Base-by-base conservation (phyloP, 2,888 invertebrate species). In the Elysia crispata region DNA sequence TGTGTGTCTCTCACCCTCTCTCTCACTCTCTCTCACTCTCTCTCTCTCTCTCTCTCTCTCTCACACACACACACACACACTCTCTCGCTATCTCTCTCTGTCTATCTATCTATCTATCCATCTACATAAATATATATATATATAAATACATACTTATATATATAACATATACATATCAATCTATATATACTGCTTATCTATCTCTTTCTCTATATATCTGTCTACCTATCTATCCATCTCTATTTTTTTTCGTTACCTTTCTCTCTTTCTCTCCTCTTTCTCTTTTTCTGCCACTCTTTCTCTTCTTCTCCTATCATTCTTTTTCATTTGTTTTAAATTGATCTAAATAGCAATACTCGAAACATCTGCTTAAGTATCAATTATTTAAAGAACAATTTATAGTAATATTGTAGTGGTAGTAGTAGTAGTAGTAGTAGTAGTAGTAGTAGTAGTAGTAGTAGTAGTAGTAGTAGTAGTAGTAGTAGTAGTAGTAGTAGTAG, bases 401-500 rank as follows among this genome's bases (percentile, higher is more conserved):
- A 6, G 41, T 11, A 6, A 41, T 41, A 41, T 41, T 11, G 41
- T 11, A 6, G 11, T 41, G 5, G 5, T 11, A 6, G 5, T 41
- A 3, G 3, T 11, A 11, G 11, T 41, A 72, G 23, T 70, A 70
- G 20, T 33, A 41, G 49, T 70, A 70, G 49, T 33, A 70, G 49
- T 70, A 70, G 49, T 33, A 70, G 49, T 70, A 70, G 49, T 33
- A 70, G 49, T 70, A 70, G 70, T 0, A 70, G 49, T 70, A 54
- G 60, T 60, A 60, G 60, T 60, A 60, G 60, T 49, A 72, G 54
- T 72, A 72, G 54, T 49, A 72, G 54, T 72, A 72, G 54, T 49
- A 72, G 54, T 72, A 50, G 54, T 49, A 41, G 54, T 50, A n/a
- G 54, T 23, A n/a, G 54, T 50, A n/a, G 54, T 23, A 41, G 54